Base-by-base conservation (phyloP, 2,888 invertebrate species). In the Latrodectus elegans region DNA sequence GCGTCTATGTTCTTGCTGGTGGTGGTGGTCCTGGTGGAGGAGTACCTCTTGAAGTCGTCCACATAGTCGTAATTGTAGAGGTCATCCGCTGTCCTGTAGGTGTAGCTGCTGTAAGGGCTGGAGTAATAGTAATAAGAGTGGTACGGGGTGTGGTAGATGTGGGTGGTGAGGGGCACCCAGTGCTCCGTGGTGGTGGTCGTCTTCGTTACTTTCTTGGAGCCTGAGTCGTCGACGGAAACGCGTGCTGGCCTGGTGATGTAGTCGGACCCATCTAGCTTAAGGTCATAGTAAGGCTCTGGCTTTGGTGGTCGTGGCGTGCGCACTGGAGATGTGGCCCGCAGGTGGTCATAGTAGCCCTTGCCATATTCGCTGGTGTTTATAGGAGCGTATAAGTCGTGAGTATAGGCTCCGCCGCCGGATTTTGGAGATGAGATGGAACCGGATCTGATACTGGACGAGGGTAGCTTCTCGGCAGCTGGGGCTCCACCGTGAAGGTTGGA, bases 111-210 rank as follows among this genome's bases (percentile, higher is more conserved):
- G 77, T 52, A 67, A 6, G 86, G 86, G 11, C 72, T 73, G 49
- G 81, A 10, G 55, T 60, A 76, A 77, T 87, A 87, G 73, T 83
- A 78, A 15, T 83, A 83, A 10, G 80, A 76, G 64, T 83, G 80
- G 76, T 72, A 76, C 14, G 88, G 84, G 4, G 84, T 79, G 67
- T 75, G 64, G 52, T 88, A 88, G 51, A 88, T 53, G 67, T 88
- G 78, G 12, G 84, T 84, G 67, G 88, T 83, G 3, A 88, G 80
- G 4, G 88, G 88, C 22, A 88, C 88, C 88, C 88, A 88, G 11
- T 52, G 60, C 15, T 88, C 88, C 14, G 78, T 82, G 72, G 65
- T 65, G 8, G 73, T 82, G 1, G 72, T 65, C 17, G 51, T 86
- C 72, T 65, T 81, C 11, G 55, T 78, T 1, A 38, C 71, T 55